Evolutionary conservation across 2,797 vertebrate species (phyloP).

Genomic region (Naso thynnoides): DNA sequence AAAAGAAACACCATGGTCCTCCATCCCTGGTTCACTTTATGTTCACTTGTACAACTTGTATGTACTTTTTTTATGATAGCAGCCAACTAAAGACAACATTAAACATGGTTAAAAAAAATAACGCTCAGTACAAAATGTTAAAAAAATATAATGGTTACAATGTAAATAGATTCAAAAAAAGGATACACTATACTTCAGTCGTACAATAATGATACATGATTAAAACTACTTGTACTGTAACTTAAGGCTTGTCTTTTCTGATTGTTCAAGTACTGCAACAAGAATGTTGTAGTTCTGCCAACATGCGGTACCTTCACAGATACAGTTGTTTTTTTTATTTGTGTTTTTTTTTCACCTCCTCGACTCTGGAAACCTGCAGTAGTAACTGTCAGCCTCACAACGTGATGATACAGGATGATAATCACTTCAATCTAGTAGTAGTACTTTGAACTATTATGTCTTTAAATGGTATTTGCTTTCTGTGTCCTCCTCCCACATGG

Average conservation of each 20-base stretch:
- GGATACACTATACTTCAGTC: constrained; percentile 68
- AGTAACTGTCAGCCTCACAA: constrained; percentile 34
- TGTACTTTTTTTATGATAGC: constrained; percentile 78
- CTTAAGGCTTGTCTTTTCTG: constrained; percentile 65
- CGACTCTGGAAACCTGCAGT: constrained; percentile 35
- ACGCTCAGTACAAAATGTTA: constrained; percentile 67
- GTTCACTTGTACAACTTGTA: constrained; percentile 72
- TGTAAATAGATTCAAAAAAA: constrained; percentile 69
- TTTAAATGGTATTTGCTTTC: constrained; percentile 8
- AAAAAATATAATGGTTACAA: constrained; percentile 78
- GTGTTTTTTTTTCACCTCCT: constrained; percentile 19
- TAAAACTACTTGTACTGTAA: constrained; percentile 65
- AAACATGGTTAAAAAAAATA: constrained; percentile 53
- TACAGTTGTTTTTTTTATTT: constrained; percentile 35
- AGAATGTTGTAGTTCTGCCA: constrained; percentile 44
- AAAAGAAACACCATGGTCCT: constrained; percentile 61
- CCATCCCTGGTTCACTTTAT: constrained; percentile 68
- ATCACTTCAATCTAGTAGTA: constrained; percentile 23
- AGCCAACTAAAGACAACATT: constrained; percentile 75
- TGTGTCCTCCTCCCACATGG: not conserved
- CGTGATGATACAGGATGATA: constrained; percentile 10
- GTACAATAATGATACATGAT: constrained; percentile 72
- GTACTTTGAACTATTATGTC: constrained; percentile 17
- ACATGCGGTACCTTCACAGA: constrained; percentile 40
- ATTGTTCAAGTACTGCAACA: constrained; percentile 68